Base-by-base conservation (phyloP, 2,113 vertebrate genomes). In the Brachyistius frenatus region DNA sequence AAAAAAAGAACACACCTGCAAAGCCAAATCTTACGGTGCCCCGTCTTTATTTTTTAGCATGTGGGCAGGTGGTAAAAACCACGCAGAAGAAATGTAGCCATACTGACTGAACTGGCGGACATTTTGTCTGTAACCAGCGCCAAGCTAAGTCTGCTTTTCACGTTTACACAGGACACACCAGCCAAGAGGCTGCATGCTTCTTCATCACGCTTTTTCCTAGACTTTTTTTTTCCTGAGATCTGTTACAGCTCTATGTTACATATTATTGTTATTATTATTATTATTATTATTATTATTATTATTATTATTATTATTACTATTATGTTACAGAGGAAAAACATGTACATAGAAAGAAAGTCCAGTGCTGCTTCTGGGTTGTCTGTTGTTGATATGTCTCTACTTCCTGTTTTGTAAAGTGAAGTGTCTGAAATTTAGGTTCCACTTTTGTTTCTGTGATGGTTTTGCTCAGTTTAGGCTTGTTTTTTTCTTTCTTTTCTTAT, bases 151-250 rank as follows among this genome's bases (percentile, higher is more conserved):
- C 78, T 73, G 83, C 88, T 88, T 80, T 41, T 73, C 82, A 85
- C 56, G 87, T 93, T 93, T 93, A 92, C 89, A 86, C 71, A 46
- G 66, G 66, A 86, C 81, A 76, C 86, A 85, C 66, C 78, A 78
- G 82, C 86, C 83, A 57, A 10, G 58, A 85, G 89, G 87, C 90
- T 82, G 91, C 81, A 86, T 73, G 89, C 86, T 81, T 66, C 80
- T 80, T 82, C 80, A 81, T 81, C 70, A 75, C 76, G 78, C 60
- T 58, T 85, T 78, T 75, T 71, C 75, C 69, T 67, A 90, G 80
- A 82, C 78, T 81, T 80, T 81, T 65, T 77, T 23, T 23, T 23
- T 23, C 23, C 23, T 73, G 76, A 56, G 47, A 79, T 57, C 76
- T 69, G 78, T 87, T 58, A 85, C 79, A 83, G 49, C 66, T 73